Conservation (phyloP, 2,888 invertebrate genomes). For the Mactromeris polynyma region DNA sequence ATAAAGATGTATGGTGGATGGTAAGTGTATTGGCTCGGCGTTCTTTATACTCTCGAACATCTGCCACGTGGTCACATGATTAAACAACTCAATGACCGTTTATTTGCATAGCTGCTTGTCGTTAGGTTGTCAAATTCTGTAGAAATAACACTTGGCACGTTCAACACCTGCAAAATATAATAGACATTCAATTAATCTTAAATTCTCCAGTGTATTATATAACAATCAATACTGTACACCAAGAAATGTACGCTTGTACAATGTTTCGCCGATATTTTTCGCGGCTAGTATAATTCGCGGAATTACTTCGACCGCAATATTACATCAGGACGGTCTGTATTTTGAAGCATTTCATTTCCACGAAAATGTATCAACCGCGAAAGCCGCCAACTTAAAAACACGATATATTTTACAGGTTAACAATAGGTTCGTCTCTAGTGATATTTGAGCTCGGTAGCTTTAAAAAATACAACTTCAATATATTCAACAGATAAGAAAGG, state of each 20-base stretch:
- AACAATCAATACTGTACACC: no score
- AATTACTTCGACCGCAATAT: neutral
- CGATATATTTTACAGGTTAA: neutral
- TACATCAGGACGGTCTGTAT: neutral
- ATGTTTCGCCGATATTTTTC: neutral
- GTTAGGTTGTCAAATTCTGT: neutral
- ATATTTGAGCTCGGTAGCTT: no score
- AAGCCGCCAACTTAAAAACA: neutral
- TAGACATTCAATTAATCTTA: neutral
- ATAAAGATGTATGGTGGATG: neutral
- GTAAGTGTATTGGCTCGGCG: neutral
- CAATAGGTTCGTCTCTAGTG: no score
- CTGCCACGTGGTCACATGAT: neutral
- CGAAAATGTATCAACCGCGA: neutral
- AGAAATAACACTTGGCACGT: neutral
- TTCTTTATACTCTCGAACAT: neutral
- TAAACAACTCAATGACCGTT: neutral
- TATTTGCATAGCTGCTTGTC: neutral
- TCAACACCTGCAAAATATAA: constrained; percentile 5
- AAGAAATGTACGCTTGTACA: neutral
- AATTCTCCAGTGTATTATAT: no score
- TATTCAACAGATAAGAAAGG: no score
- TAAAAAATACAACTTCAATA: no score
- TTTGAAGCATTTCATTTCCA: neutral
- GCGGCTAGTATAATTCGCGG: no score